Conservation (phyloP, 2,797 vertebrate species). For the Malurus splendens region DNA sequence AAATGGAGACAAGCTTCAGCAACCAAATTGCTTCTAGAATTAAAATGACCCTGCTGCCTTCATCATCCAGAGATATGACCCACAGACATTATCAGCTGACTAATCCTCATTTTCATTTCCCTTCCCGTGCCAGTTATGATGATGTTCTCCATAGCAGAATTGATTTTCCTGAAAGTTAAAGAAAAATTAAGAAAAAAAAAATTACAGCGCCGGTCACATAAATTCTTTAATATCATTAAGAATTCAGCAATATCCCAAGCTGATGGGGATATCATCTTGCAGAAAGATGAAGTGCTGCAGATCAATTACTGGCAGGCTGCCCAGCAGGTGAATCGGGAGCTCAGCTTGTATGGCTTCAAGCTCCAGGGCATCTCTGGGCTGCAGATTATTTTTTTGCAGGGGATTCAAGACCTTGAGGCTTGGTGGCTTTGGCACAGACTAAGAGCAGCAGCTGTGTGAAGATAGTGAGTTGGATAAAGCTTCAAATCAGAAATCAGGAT, state of each 20-base stretch:
- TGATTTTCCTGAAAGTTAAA: neutral
- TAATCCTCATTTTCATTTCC: neutral
- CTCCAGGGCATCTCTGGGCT: neutral
- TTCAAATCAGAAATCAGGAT: neutral
- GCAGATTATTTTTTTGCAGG: neutral
- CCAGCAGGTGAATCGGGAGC: neutral
- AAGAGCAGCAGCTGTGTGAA: neutral
- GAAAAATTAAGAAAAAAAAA: neutral
- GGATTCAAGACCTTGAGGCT: neutral
- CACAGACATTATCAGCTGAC: neutral
- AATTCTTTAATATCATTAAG: neutral
- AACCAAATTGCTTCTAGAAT: constrained; percentile 20
- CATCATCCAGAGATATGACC: neutral
- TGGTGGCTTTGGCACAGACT: neutral
- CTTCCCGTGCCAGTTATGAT: neutral
- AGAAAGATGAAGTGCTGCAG: neutral
- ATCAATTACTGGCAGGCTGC: neutral
- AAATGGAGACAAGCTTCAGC: constrained; percentile 7
- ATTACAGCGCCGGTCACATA: neutral
- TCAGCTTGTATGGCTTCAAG: neutral
- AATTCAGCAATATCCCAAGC: neutral
- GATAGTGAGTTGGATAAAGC: neutral
- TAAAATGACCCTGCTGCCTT: neutral
- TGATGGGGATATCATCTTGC: neutral
- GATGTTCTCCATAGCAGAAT: neutral